phyloP scores from a whole-genome alignment of 2,888 invertebrate genomes.

The Drymonia ruficornis region DNA sequence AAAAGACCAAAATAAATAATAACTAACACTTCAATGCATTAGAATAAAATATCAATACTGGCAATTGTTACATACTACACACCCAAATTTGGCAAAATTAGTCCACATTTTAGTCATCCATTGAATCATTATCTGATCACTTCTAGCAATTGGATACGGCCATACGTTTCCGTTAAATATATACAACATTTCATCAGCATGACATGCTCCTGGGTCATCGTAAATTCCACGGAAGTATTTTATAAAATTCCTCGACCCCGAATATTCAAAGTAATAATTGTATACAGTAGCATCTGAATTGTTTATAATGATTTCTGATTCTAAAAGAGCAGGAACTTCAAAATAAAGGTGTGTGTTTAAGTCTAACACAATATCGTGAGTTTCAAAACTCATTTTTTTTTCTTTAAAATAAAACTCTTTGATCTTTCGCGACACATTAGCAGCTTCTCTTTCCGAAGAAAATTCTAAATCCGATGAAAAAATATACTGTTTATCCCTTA shows the following conservation, averaged over 20 bases:
- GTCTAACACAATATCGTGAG: slow-evolving; percentile 52
- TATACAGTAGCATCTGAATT: slow-evolving; percentile 48
- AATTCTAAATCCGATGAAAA: slow-evolving; percentile 59
- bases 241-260: slow-evolving; percentile 55
- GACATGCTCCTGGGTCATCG: slow-evolving; percentile 53
- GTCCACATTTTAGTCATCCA: slow-evolving; percentile 62
- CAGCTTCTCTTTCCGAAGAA: slow-evolving; percentile 45
- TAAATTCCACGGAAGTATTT: slow-evolving; percentile 43
- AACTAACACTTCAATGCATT: no score
- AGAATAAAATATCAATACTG: no score
- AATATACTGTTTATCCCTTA: slow-evolving; percentile 49
- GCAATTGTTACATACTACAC: slow-evolving; percentile 17
- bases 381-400: slow-evolving; percentile 62
- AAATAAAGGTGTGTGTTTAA: slow-evolving; percentile 57
- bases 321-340: slow-evolving; percentile 52
- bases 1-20: neutral
- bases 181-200: slow-evolving; percentile 61
- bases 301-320: slow-evolving; percentile 44
- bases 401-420: slow-evolving; percentile 69
- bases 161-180: slow-evolving; percentile 50
- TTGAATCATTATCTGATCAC: slow-evolving; percentile 50
- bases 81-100: slow-evolving; percentile 68
- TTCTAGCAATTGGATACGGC: slow-evolving; percentile 43
- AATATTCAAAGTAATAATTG: slow-evolving; percentile 60
- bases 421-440: slow-evolving; percentile 42